These are phyloP conservation scores for Diplogasteroides magnus DNA, from an alignment of 1,140 invertebrate species.

Conservation along the genomic window DNA sequence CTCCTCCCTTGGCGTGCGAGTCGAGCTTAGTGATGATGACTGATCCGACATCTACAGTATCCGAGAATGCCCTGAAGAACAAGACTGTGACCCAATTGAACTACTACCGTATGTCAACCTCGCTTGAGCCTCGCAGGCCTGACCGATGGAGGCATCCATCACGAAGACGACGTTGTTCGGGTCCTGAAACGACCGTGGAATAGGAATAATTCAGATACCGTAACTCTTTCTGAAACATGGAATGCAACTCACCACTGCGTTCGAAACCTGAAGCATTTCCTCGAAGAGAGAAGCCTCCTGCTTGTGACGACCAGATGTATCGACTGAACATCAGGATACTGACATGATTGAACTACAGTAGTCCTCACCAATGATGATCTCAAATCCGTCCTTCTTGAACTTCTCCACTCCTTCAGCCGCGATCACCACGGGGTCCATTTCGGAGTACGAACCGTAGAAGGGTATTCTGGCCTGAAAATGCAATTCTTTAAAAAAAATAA, in stretches of 20 bases:
- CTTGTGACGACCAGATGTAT: slow-evolving; percentile 97
- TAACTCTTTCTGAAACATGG: background rate
- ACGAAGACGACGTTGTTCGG: slow-evolving; percentile 68
- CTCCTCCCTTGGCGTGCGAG: slow-evolving; percentile 98
- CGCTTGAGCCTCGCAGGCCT: slow-evolving; percentile 96
- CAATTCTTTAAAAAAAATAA: no score
- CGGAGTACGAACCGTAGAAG: slow-evolving; percentile 96
- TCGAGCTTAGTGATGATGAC: slow-evolving; percentile 99
- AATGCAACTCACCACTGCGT: slow-evolving; percentile 82
- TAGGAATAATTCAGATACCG: slow-evolving; percentile 28
- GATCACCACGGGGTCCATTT: slow-evolving; percentile 99
- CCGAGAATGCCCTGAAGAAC: slow-evolving; percentile 81
- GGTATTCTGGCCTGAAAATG: slow-evolving; percentile 82
- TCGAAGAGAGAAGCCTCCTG: slow-evolving; percentile 98
- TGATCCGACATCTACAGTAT: slow-evolving; percentile 96
- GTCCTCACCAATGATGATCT: slow-evolving; percentile 78
- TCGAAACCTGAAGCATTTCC: slow-evolving; percentile 98
- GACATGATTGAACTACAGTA: background rate
- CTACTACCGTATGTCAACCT: background rate
- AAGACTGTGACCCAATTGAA: no score
- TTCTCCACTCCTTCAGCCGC: slow-evolving; percentile 97
- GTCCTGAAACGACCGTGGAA: slow-evolving; percentile 26
- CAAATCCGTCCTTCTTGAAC: slow-evolving; percentile 97
- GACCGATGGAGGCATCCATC: slow-evolving; percentile 98
- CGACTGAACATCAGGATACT: slow-evolving; percentile 63